Percentiles rank a stretch among this genome's conserved stretches.
phyloP scores from a whole-genome alignment of 2,797 vertebrate genomes.

The Scarus forsteni region DNA sequence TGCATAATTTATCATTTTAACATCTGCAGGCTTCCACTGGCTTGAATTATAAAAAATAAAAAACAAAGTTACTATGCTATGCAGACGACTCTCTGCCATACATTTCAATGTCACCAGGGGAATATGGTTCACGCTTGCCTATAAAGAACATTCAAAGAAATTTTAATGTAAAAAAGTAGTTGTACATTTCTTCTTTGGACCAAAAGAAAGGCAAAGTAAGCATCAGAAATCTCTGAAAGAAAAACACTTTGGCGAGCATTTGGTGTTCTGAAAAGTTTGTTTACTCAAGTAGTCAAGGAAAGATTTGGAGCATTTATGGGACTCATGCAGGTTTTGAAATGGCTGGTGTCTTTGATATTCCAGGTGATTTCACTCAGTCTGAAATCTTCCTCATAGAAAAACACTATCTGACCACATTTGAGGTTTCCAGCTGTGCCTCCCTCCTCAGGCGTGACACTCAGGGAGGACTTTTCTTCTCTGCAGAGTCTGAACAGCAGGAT shows the following conservation, averaged over 20 bases:
- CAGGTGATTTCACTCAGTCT: not conserved
- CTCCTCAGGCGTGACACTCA: conserved; percentile 9
- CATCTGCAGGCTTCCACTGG: too few relatives aligned
- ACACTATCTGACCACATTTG: not conserved
- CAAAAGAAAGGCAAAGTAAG: not conserved
- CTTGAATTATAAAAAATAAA: too few relatives aligned
- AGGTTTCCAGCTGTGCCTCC: conserved; percentile 10
- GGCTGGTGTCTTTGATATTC: not conserved
- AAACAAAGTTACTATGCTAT: too few relatives aligned
- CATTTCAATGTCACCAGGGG: too few relatives aligned
- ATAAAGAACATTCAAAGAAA: too few relatives aligned
- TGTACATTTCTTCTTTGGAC: too few relatives aligned
- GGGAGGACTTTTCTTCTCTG: not conserved
- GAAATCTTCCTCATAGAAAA: not conserved
- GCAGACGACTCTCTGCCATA: too few relatives aligned
- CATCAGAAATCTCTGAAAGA: too few relatives aligned
- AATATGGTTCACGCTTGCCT: too few relatives aligned
- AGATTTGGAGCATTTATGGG: not conserved
- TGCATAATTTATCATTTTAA: too few relatives aligned
- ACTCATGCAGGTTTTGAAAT: not conserved
- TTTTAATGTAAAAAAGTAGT: too few relatives aligned
- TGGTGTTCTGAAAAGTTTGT: not conserved
- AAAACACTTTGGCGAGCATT: not conserved
- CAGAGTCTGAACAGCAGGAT: conserved; percentile 22
- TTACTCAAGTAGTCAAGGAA: not conserved